Percentiles rank a stretch among this genome's conserved stretches.
These are phyloP conservation scores for Chaetoderma sp. DNA, from an alignment of 2,888 invertebrate genomes.

Conservation along the genomic window DNA sequence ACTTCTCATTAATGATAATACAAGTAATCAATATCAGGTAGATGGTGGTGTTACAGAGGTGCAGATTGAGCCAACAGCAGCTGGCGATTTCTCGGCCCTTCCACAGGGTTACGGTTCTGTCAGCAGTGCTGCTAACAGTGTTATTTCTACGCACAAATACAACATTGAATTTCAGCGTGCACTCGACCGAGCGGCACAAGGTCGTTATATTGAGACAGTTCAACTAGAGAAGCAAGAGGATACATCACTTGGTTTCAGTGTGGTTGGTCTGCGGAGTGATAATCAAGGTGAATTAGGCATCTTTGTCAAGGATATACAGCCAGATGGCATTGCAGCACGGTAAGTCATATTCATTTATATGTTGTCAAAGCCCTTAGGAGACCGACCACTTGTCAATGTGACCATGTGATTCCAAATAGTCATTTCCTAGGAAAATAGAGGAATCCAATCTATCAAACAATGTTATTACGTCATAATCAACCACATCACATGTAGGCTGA, in stretches of 20 bases:
- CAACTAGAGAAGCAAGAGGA: constrained; percentile 76
- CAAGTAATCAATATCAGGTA: neutral
- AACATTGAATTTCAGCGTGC: constrained; percentile 67
- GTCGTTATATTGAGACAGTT: constrained; percentile 75
- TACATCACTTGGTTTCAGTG: constrained; percentile 79
- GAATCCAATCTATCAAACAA: too few species aligned
- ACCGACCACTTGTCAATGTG: too few species aligned
- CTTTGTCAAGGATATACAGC: constrained; percentile 78
- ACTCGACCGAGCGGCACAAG: constrained; percentile 74
- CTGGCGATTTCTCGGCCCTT: neutral
- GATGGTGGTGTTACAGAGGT: too few species aligned
- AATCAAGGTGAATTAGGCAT: constrained; percentile 78
- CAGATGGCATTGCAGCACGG: constrained; percentile 77
- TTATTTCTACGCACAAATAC: constrained; percentile 49
- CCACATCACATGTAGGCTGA: too few species aligned
- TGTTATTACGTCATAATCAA: too few species aligned
- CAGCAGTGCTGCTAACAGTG: constrained; percentile 9
- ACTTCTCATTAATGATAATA: constrained; percentile 72
- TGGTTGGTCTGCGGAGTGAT: constrained; percentile 76
- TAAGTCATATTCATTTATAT: too few species aligned
- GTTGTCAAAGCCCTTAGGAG: too few species aligned
- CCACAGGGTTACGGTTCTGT: neutral
- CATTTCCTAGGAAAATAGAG: too few species aligned
- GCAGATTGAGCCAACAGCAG: neutral
- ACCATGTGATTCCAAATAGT: too few species aligned